phyloP scores from a whole-genome alignment of 2,113 vertebrate species.

The Oxyruncus cristatus region DNA sequence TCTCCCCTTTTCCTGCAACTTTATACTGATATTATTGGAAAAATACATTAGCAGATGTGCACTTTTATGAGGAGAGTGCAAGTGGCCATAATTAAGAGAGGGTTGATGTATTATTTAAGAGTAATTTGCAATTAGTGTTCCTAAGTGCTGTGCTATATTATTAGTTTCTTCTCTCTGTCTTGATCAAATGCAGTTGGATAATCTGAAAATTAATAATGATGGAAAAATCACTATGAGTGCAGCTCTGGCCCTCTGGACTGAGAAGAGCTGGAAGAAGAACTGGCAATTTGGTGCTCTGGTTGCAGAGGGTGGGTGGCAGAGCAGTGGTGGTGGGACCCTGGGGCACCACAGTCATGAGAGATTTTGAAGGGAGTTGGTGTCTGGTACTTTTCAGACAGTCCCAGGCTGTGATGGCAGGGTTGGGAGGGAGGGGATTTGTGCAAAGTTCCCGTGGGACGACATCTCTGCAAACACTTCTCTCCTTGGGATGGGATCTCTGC shows the following conservation, averaged over 20 bases:
- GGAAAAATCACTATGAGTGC: neutral
- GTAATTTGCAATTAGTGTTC: constrained; percentile 59
- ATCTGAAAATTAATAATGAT: constrained; percentile 36
- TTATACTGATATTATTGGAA: constrained; percentile 20
- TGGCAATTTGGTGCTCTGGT: neutral
- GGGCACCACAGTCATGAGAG: neutral
- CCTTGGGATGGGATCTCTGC: neutral
- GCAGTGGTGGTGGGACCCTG: fast-evolving
- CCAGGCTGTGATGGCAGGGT: neutral
- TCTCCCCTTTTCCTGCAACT: neutral
- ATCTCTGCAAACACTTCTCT: neutral
- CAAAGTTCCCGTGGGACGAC: neutral
- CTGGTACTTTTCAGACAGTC: neutral
- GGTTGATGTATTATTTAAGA: constrained; percentile 41
- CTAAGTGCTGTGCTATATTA: neutral
- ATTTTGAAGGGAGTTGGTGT: neutral
- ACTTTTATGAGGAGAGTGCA: constrained; percentile 3
- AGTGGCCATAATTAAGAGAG: constrained; percentile 38
- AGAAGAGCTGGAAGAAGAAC: neutral
- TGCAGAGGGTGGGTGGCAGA: neutral
- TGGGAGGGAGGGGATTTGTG: neutral
- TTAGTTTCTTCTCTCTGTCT: constrained; percentile 30
- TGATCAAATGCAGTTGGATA: constrained; percentile 28
- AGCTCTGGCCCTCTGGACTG: neutral
- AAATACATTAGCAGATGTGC: constrained; percentile 29